Evolutionary conservation across 2,113 vertebrate genomes (phyloP).

Genomic region (Struthidea cinerea): DNA sequence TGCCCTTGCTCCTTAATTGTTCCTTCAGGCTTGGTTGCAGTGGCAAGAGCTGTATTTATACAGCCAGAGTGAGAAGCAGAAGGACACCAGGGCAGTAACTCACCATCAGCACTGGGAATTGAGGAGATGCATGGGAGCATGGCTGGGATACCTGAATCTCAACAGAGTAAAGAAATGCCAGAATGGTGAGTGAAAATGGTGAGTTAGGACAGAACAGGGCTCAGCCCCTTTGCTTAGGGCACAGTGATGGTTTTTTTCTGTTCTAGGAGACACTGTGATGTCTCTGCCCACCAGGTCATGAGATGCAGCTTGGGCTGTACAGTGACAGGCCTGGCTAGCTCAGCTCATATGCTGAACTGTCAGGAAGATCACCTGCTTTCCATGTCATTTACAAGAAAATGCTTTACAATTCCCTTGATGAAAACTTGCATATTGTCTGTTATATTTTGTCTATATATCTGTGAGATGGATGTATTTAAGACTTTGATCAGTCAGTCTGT

Average conservation of each 20-base stretch:
- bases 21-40: conserved; percentile 77
- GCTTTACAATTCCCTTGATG: not conserved
- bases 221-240: not conserved
- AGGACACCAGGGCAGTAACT: conserved; percentile 61
- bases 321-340: not conserved
- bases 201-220: not conserved
- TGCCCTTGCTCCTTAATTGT: not conserved
- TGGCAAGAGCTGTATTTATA: conserved; percentile 73
- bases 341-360: not conserved
- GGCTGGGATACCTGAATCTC: conserved; percentile 70
- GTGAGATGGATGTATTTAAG: not conserved
- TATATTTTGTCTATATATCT: not conserved
- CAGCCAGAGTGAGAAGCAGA: conserved; percentile 53
- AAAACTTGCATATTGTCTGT: not conserved
- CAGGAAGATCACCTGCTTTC: not conserved
- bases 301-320: not conserved
- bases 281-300: not conserved
- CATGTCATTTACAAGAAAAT: not conserved
- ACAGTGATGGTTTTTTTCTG: rapidly evolving
- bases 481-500: not conserved
- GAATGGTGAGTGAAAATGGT: conserved; percentile 60
- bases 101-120: conserved; percentile 52
- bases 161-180: conserved; percentile 65
- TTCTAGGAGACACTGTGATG: not conserved
- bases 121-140: conserved; percentile 64